A percentile compares a stretch with the other conserved stretches of the same genome.
phyloP scores from a whole-genome alignment of 2,797 vertebrate genomes.

The Sebastes trivittatus region DNA sequence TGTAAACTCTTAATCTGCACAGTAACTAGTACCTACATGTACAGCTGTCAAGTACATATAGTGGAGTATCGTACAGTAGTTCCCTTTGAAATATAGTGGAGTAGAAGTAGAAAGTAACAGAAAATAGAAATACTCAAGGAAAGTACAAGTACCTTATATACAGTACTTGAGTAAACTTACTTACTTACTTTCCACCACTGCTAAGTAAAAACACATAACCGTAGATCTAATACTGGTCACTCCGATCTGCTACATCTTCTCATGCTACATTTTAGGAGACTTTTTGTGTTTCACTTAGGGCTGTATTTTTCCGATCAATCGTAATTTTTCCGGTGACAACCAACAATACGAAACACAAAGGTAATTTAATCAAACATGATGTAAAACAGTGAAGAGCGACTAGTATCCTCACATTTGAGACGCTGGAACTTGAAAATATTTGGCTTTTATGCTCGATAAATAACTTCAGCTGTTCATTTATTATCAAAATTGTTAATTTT shows the following conservation, averaged over 20 bases:
- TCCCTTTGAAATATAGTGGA: background rate
- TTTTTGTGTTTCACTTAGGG: too few species aligned
- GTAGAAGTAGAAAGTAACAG: too few species aligned
- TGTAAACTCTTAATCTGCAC: too few species aligned
- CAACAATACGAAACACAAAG: background rate
- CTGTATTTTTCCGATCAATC: too few species aligned
- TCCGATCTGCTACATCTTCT: too few species aligned
- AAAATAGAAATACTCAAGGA: background rate
- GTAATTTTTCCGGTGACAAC: background rate
- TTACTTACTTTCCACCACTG: too few species aligned
- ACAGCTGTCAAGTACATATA: too few species aligned
- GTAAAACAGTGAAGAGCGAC: background rate
- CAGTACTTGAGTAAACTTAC: background rate
- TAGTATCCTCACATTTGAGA: background rate
- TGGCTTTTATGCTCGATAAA: background rate
- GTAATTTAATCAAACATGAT: background rate
- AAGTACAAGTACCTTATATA: background rate
- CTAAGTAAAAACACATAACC: too few species aligned
- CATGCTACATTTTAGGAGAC: too few species aligned
- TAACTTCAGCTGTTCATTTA: background rate
- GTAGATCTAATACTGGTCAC: too few species aligned
- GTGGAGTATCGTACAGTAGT: background rate
- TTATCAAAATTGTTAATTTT: background rate
- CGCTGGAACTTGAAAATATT: fast-evolving
- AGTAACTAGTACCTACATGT: too few species aligned